Conservation (phyloP, 2,113 vertebrate genomes). For the Parotia lawesii region DNA sequence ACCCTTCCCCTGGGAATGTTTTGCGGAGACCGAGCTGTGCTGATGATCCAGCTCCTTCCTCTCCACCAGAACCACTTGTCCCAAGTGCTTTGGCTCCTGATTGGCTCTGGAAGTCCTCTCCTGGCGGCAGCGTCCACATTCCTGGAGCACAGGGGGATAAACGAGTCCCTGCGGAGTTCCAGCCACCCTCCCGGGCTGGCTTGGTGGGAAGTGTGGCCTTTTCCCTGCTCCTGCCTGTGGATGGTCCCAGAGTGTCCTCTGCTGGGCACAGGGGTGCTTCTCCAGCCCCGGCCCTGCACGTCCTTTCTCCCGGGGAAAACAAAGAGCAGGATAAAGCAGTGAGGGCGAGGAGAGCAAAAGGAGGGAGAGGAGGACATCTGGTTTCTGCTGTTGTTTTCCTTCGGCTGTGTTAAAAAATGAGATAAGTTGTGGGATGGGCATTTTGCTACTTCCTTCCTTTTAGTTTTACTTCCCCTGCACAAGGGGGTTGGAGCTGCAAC, state of each 20-base stretch:
- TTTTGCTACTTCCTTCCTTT: not conserved
- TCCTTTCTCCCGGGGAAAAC: not conserved
- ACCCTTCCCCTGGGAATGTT: not conserved
- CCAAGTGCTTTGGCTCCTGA: not conserved
- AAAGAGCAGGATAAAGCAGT: not conserved
- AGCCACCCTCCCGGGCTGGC: not conserved
- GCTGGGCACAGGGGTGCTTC: not conserved
- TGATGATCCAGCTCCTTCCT: not conserved
- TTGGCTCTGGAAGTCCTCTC: not conserved
- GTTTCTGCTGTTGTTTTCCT: not conserved
- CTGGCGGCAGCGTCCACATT: not conserved
- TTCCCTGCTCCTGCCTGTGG: not conserved
- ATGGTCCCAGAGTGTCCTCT: not conserved
- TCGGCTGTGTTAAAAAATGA: not conserved
- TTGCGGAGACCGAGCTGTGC: rapidly evolving
- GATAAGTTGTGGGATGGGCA: not conserved
- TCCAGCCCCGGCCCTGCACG: not conserved
- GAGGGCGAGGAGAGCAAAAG: not conserved
- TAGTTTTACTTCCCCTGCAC: not conserved
- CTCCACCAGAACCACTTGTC: not conserved
- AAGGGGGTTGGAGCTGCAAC: not conserved
- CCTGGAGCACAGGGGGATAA: rapidly evolving
- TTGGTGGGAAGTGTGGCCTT: no score
- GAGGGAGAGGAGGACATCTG: not conserved
- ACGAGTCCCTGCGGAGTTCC: rapidly evolving